Conservation (phyloP, 1,140 invertebrate species). For the Lasioglossum albipes region DNA sequence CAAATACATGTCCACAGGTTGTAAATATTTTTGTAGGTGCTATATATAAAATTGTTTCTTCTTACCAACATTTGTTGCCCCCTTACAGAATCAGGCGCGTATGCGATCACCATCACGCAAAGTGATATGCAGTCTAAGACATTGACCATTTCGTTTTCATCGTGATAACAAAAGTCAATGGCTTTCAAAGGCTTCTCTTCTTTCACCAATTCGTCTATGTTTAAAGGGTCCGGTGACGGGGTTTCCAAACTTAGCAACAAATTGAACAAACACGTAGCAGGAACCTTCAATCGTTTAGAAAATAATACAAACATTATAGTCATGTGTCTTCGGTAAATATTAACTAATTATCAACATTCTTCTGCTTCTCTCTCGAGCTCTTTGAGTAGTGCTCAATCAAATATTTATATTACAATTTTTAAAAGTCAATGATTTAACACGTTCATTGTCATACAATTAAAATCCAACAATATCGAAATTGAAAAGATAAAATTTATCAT, state of each 20-base stretch:
- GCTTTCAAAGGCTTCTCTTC: constrained; percentile 97
- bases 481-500: no score
- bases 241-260: constrained; percentile 95
- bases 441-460: no score
- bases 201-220: constrained; percentile 96
- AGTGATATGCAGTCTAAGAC: constrained; percentile 96
- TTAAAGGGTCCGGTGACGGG: constrained; percentile 94
- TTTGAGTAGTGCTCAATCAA: no score
- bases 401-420: no score
- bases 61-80: constrained; percentile 98
- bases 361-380: no score
- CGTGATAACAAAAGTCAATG: constrained; percentile 98
- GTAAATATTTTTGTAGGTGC: background rate
- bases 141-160: constrained; percentile 96
- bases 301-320: background rate
- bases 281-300: constrained; percentile 83
- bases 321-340: background rate
- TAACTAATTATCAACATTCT: background rate
- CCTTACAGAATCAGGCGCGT: constrained; percentile 96
- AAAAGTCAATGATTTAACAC: no score
- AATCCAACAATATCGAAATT: no score
- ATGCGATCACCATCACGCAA: constrained; percentile 98
- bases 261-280: constrained; percentile 94
- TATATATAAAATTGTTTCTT: background rate
- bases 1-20: background rate